Percentiles rank a stretch among this genome's conserved stretches.
phyloP scores from a whole-genome alignment of 2,888 invertebrate species.

The Sisyra nigra region DNA sequence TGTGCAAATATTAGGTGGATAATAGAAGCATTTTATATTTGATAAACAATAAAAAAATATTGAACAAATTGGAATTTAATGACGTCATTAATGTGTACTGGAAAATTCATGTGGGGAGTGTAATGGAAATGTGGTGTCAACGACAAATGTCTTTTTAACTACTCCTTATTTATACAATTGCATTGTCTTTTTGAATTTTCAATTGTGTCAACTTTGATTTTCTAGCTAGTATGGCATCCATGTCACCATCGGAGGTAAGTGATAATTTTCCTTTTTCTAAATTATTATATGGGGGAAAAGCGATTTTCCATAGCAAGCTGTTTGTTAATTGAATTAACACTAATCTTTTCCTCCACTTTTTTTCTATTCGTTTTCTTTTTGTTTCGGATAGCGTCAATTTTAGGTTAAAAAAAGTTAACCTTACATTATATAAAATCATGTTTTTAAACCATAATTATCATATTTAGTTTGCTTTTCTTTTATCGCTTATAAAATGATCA shows the following conservation, averaged over 20 bases:
- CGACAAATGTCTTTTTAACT: too few species aligned
- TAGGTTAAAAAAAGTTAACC: too few species aligned
- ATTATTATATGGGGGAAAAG: background rate
- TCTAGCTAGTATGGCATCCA: constrained; percentile 49
- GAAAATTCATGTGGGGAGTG: too few species aligned
- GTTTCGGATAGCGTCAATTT: background rate
- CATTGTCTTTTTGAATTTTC: background rate
- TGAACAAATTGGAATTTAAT: background rate
- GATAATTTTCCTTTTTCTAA: constrained; percentile 10
- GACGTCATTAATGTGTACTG: background rate
- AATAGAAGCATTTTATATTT: too few species aligned
- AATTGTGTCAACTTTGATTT: background rate
- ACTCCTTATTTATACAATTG: too few species aligned
- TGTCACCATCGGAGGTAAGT: constrained; percentile 60
- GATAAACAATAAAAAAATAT: too few species aligned
- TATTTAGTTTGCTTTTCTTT: too few species aligned
- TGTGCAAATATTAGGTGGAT: too few species aligned
- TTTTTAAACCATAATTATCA: too few species aligned
- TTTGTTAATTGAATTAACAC: constrained; percentile 22
- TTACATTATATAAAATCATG: too few species aligned
- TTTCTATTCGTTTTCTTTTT: constrained; percentile 6
- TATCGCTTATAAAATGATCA: too few species aligned
- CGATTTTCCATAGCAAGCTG: background rate
- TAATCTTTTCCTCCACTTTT: background rate
- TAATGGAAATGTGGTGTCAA: too few species aligned